These are phyloP conservation scores for Anguilla marmorata DNA, from an alignment of 2,797 vertebrate species.

Conservation along the genomic window DNA sequence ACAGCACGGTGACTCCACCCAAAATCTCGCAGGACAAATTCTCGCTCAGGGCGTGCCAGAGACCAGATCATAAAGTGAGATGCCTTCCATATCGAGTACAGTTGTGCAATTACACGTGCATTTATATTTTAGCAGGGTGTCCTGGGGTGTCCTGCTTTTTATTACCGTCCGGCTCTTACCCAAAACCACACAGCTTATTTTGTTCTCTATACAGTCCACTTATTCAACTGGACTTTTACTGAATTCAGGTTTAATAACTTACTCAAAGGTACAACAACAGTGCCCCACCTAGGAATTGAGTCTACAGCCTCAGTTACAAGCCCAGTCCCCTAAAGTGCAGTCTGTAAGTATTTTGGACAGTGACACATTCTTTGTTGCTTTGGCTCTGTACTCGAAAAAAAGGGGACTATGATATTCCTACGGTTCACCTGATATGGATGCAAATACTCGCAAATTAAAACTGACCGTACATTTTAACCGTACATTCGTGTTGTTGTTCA, in stretches of 20 bases:
- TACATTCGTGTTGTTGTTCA: no score
- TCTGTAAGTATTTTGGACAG: no score
- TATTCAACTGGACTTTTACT: background rate
- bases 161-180: background rate
- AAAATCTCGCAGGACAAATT: background rate
- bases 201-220: no score
- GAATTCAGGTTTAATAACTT: background rate
- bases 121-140: background rate
- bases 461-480: no score
- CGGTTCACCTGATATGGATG: no score
- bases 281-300: no score
- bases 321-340: no score
- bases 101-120: background rate
- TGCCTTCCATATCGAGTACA: background rate
- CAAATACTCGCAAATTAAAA: no score
- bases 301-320: no score
- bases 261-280: background rate
- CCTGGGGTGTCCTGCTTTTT: background rate
- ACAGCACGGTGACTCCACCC: background rate
- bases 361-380: no score
- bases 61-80: background rate
- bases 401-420: no score
- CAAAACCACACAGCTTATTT: background rate
- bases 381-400: no score
- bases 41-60: background rate